These are phyloP conservation scores for Notocelia uddmanniana DNA, from an alignment of 2,888 invertebrate species.

Conservation along the genomic window DNA sequence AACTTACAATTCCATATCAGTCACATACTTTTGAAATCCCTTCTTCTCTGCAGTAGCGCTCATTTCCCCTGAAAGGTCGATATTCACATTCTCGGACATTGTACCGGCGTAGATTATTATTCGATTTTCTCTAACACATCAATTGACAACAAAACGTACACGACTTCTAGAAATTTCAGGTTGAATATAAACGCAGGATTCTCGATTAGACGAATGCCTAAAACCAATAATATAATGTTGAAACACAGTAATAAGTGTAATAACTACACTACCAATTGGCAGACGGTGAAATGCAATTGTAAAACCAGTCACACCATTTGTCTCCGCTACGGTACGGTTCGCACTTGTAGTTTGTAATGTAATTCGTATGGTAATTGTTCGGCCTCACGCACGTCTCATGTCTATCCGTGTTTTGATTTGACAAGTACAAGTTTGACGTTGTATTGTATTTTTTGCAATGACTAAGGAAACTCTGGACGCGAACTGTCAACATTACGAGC, in stretches of 20 bases:
- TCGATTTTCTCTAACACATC: not conserved
- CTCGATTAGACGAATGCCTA: not conserved
- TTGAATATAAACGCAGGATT: not conserved
- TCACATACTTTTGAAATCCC: constrained; percentile 84
- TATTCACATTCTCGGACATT: constrained; percentile 81
- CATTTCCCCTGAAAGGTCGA: constrained; percentile 82
- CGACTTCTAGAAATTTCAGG: not conserved
- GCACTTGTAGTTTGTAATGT: no score
- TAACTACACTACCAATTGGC: no score
- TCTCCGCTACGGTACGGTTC: no score
- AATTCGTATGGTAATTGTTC: no score
- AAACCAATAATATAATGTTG: not conserved
- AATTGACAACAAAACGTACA: not conserved
- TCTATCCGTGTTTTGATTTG: not conserved
- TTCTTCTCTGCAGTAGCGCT: constrained; percentile 75
- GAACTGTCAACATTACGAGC: no score
- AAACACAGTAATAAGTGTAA: not conserved
- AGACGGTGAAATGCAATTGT: no score
- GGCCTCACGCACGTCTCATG: no score
- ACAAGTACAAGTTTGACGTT: no score
- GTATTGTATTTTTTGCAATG: no score
- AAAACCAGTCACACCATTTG: not conserved
- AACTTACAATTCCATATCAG: constrained; percentile 82
- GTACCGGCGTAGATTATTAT: constrained; percentile 44
- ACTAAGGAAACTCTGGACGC: no score